These are phyloP conservation scores for Acheta domesticus DNA, from an alignment of 2,888 invertebrate genomes.

Conservation along the genomic window DNA sequence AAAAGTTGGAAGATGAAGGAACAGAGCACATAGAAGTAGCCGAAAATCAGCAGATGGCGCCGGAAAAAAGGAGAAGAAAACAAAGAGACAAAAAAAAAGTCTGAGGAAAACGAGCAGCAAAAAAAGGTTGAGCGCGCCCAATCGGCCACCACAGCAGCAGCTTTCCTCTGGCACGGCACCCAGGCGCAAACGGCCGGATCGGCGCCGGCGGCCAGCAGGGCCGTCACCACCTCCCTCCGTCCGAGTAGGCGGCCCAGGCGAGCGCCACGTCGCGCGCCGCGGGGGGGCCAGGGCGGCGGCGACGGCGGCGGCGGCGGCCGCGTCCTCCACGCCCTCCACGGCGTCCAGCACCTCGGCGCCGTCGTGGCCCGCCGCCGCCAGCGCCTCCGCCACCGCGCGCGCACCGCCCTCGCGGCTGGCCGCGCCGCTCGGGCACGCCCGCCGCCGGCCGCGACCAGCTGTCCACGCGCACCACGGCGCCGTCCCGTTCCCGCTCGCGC, in stretches of 20 bases:
- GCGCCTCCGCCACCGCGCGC: not conserved
- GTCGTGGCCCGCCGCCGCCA: not conserved
- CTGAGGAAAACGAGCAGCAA: too few species aligned
- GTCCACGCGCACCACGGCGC: too few species aligned
- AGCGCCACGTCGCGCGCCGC: not conserved
- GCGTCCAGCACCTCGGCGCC: not conserved
- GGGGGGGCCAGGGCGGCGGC: not conserved
- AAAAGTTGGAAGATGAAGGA: too few species aligned
- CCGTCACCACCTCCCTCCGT: not conserved
- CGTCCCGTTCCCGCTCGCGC: too few species aligned
- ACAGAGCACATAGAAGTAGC: too few species aligned
- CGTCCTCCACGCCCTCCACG: not conserved
- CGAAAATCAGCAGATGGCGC: too few species aligned
- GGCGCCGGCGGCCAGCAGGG: slow-evolving; percentile 2
- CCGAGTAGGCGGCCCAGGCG: not conserved
- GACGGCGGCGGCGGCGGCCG: not conserved
- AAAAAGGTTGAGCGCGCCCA: too few species aligned
- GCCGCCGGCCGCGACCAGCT: not conserved
- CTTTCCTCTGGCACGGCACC: too few species aligned
- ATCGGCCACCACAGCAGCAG: too few species aligned
- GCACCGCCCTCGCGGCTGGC: not conserved
- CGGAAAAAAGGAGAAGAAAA: too few species aligned
- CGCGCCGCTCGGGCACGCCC: not conserved
- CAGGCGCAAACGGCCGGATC: not conserved
- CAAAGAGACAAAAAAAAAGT: too few species aligned